A percentile compares a stretch with the other conserved stretches of the same genome.
Conservation (phyloP, 2,888 invertebrate species). For the Cosmopolites sordidus region DNA sequence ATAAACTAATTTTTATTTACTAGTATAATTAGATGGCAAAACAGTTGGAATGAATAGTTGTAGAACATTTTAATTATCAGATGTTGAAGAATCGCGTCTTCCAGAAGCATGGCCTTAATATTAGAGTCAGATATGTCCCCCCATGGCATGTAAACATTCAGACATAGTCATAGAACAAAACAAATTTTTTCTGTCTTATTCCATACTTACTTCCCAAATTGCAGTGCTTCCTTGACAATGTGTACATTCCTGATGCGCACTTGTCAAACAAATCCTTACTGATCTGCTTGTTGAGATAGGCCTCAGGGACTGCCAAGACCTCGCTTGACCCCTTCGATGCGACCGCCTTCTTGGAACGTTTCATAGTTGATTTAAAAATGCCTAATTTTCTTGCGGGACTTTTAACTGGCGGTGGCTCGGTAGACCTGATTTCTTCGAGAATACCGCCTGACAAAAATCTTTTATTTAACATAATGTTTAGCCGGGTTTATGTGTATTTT, state of each 20-base stretch:
- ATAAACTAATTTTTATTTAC: no score
- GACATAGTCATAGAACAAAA: no score
- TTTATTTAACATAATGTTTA: no score
- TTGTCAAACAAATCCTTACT: slow-evolving; percentile 37
- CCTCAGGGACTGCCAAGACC: slow-evolving; percentile 45
- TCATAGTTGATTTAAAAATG: slow-evolving; percentile 4
- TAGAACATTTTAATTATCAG: no score
- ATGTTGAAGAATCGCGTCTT: no score
- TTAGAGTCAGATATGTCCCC: no score
- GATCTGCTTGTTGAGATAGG: slow-evolving; percentile 43
- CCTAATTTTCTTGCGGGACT: slow-evolving; percentile 24
- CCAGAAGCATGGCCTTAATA: no score
- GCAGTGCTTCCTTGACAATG: not conserved
- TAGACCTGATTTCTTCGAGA: slow-evolving; percentile 8
- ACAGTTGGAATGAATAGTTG: no score
- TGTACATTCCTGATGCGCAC: slow-evolving; percentile 26
- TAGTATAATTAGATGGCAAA: no score
- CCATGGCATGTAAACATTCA: no score
- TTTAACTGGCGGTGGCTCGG: not conserved
- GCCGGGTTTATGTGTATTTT: no score
- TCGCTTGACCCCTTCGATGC: slow-evolving; percentile 38
- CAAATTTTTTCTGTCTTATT: no score
- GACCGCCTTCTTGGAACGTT: not conserved
- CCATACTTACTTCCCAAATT: not conserved
- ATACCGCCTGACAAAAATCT: slow-evolving; percentile 18